phyloP scores from a whole-genome alignment of 2,113 vertebrate species.

The Serilophus lunatus region DNA sequence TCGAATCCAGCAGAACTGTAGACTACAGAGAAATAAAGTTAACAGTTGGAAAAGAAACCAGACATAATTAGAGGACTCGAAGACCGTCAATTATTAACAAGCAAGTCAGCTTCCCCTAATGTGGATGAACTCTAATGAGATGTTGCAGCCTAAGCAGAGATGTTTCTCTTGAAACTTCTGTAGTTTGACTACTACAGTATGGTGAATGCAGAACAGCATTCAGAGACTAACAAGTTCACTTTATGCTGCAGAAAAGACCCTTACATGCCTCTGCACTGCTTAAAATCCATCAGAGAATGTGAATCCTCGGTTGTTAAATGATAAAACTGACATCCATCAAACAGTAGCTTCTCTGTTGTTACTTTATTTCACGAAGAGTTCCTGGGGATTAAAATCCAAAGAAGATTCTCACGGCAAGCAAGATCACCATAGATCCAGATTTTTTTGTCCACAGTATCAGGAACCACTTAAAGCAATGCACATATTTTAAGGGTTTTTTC shows the following conservation, averaged over 20 bases:
- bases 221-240: neutral
- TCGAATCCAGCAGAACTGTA: neutral
- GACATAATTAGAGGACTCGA: neutral
- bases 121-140: neutral
- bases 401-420: neutral
- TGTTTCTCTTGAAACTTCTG: neutral
- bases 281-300: neutral
- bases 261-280: neutral
- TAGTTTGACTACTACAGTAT: neutral
- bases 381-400: conserved; percentile 22
- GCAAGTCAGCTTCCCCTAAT: neutral
- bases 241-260: neutral
- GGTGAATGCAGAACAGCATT: neutral
- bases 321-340: conserved; percentile 31
- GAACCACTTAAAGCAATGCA: conserved; percentile 31
- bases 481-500: neutral
- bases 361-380: conserved; percentile 21
- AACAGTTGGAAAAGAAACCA: neutral
- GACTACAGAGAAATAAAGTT: neutral
- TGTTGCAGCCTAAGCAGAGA: neutral
- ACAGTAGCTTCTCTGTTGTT: conserved; percentile 1
- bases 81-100: neutral
- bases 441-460: neutral
- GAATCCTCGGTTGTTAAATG: conserved; percentile 28
- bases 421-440: conserved; percentile 31